phyloP scores from a whole-genome alignment of 2,113 vertebrate genomes.

The Saccopteryx leptura region DNA sequence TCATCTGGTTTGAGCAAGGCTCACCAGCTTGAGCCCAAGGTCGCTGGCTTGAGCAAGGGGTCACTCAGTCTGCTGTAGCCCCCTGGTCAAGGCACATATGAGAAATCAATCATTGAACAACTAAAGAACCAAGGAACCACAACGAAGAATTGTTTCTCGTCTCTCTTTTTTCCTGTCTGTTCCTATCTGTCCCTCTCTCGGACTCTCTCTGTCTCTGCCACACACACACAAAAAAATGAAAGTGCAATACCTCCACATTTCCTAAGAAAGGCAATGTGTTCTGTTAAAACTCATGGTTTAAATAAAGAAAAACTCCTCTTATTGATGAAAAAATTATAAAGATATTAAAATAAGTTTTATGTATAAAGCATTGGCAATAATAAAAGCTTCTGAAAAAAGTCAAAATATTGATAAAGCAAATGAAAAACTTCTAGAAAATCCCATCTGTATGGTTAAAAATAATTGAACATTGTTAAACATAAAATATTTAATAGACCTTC shows the following conservation, averaged over 20 bases:
- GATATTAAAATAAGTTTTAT: conserved; percentile 38
- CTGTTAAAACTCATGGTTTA: conserved; percentile 46
- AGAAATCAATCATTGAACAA: no score
- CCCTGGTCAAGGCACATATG: no score
- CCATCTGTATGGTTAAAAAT: conserved; percentile 56
- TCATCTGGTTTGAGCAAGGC: no score
- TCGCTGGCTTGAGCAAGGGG: no score
- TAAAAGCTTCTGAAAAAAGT: conserved; percentile 61
- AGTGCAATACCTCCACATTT: not conserved
- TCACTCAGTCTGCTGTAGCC: no score
- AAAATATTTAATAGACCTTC: conserved; percentile 78
- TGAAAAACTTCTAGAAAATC: conserved; percentile 67
- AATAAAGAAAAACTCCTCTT: conserved; percentile 45
- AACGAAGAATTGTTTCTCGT: no score
- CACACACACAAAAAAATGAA: not conserved
- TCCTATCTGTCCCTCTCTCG: no score
- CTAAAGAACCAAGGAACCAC: no score
- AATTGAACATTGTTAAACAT: conserved; percentile 65
- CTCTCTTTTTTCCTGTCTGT: no score
- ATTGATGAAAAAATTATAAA: conserved; percentile 36
- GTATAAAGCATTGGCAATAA: conserved; percentile 11
- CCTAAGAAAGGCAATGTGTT: conserved; percentile 7
- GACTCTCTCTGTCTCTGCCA: no score
- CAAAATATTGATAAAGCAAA: conserved; percentile 56
- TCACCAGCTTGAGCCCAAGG: no score